phyloP scores from a whole-genome alignment of 2,888 invertebrate genomes.

The Ophion obscuratus region DNA sequence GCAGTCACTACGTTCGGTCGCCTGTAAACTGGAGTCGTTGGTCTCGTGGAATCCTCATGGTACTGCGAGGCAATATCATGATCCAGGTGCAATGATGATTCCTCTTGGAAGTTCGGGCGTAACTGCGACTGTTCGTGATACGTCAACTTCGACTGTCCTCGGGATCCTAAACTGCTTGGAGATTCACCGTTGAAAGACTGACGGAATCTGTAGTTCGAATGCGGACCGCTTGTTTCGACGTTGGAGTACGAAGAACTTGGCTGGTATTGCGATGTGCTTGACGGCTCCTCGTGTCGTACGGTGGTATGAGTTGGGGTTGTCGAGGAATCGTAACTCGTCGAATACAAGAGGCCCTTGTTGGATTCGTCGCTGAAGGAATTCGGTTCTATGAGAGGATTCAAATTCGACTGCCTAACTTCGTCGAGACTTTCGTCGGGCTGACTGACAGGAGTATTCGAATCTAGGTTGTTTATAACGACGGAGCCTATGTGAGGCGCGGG shows the following conservation, averaged over 20 bases:
- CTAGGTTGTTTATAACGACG: slow-evolving; percentile 89
- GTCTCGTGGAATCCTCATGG: slow-evolving; percentile 53
- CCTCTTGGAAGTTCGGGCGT: slow-evolving; percentile 68
- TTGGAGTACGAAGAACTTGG: slow-evolving; percentile 56
- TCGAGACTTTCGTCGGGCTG: slow-evolving; percentile 66
- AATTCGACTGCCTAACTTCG: slow-evolving; percentile 71
- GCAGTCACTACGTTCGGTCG: slow-evolving; percentile 71
- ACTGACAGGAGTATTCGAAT: slow-evolving; percentile 66
- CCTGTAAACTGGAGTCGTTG: slow-evolving; percentile 71
- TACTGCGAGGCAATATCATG: slow-evolving; percentile 62
- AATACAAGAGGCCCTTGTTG: slow-evolving; percentile 60
- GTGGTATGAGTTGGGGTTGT: slow-evolving; percentile 71
- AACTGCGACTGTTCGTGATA: slow-evolving; percentile 53
- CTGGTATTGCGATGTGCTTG: slow-evolving; percentile 73
- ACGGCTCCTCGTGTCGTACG: slow-evolving; percentile 64
- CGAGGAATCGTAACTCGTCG: slow-evolving; percentile 73
- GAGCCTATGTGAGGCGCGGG: slow-evolving; percentile 95
- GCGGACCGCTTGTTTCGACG: slow-evolving; percentile 49
- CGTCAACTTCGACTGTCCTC: slow-evolving; percentile 45
- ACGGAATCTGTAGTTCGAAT: slow-evolving; percentile 52
- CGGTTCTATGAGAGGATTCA: slow-evolving; percentile 77
- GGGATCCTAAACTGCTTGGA: slow-evolving; percentile 36
- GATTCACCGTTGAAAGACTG: slow-evolving; percentile 56
- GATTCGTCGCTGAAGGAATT: slow-evolving; percentile 83
- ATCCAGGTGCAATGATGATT: slow-evolving; percentile 46